phyloP scores from a whole-genome alignment of 2,113 vertebrate genomes.

The Chlamydotis undulata region DNA sequence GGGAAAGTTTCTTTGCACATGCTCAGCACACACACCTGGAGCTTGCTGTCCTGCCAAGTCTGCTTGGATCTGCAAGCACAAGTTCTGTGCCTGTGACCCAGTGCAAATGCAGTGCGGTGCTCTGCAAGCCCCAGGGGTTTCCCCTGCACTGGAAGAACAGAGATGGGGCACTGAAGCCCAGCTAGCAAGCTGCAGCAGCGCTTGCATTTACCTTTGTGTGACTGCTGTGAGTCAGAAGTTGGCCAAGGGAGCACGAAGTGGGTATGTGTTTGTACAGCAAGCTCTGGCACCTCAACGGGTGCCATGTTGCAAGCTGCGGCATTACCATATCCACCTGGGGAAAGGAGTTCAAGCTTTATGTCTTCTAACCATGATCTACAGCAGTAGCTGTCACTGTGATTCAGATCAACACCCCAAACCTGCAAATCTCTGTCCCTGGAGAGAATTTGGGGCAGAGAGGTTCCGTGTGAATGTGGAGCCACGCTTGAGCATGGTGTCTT shows the following conservation, averaged over 20 bases:
- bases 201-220: rapidly evolving
- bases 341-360: neutral
- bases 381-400: neutral
- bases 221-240: neutral
- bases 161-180: neutral
- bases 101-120: rapidly evolving
- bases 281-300: neutral
- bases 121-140: neutral
- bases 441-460: neutral
- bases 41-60: neutral
- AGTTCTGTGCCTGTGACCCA: neutral
- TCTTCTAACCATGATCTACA: neutral
- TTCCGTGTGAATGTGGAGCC: neutral
- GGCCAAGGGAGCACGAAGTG: neutral
- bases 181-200: neutral
- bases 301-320: neutral
- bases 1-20: neutral
- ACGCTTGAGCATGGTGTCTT: neutral
- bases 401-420: neutral
- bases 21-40: rapidly evolving
- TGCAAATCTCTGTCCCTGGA: neutral
- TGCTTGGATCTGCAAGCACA: neutral
- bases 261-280: neutral
- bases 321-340: neutral
- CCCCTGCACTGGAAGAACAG: neutral